phyloP scores from a whole-genome alignment of 2,888 invertebrate genomes.

The Ichneumon xanthorius region DNA sequence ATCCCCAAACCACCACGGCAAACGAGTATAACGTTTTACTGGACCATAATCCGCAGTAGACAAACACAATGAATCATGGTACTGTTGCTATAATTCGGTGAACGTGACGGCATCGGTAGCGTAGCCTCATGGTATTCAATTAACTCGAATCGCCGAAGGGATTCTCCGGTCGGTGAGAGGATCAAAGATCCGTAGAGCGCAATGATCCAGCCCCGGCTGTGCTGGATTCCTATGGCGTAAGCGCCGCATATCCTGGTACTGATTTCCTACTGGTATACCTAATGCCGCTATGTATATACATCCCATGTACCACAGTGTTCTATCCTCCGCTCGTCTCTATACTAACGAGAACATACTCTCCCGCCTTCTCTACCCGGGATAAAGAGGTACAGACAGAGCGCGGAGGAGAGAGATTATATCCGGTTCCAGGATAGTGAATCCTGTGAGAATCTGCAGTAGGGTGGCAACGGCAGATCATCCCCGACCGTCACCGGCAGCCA shows the following conservation, averaged over 20 bases:
- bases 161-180: slow-evolving; percentile 66
- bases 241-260: slow-evolving; percentile 33
- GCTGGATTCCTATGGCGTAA: slow-evolving; percentile 59
- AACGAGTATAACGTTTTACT: background rate
- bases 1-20: background rate
- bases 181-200: slow-evolving; percentile 71
- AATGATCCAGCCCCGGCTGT: slow-evolving; percentile 66
- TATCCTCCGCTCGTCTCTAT: slow-evolving; percentile 31
- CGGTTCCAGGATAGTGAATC: slow-evolving; percentile 59
- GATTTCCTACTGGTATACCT: slow-evolving; percentile 44
- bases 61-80: slow-evolving; percentile 36
- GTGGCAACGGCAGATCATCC: slow-evolving; percentile 60
- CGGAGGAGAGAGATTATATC: slow-evolving; percentile 65
- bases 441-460: slow-evolving; percentile 56
- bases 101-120: slow-evolving; percentile 41
- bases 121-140: slow-evolving; percentile 68
- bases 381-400: slow-evolving; percentile 54
- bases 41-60: slow-evolving; percentile 3
- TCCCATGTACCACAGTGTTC: slow-evolving; percentile 9
- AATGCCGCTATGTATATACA: slow-evolving; percentile 17
- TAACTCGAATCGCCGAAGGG: slow-evolving; percentile 71
- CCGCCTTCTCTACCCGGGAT: slow-evolving; percentile 36
- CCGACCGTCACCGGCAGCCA: slow-evolving; percentile 39
- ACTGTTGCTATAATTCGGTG: slow-evolving; percentile 54
- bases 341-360: slow-evolving; percentile 30